Conservation (phyloP, 2,113 vertebrate genomes). For the Takifugu flavidus region DNA sequence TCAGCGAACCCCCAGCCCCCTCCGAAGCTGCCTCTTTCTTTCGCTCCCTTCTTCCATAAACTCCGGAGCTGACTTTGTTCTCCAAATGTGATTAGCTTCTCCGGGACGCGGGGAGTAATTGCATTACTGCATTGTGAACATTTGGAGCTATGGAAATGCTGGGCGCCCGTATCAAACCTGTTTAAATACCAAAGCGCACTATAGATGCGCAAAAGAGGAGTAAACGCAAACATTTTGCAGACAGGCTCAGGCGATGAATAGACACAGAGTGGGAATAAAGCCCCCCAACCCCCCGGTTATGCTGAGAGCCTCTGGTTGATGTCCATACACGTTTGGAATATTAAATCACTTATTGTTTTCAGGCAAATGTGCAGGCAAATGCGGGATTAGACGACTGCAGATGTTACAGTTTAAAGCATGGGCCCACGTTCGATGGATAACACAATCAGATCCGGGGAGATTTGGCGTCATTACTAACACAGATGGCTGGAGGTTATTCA, state of each 20-base stretch:
- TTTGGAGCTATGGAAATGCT: conserved; percentile 65
- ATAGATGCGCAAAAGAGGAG: conserved; percentile 46
- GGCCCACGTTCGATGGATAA: conserved; percentile 18
- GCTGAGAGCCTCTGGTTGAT: conserved; percentile 39
- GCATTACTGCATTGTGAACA: conserved; percentile 76
- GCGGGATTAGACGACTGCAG: conserved; percentile 21
- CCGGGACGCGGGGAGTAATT: conserved; percentile 72
- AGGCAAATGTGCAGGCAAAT: conserved; percentile 9
- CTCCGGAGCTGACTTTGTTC: conserved; percentile 74
- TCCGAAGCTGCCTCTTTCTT: conserved; percentile 44
- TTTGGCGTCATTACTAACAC: conserved; percentile 15
- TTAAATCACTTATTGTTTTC: conserved; percentile 49
- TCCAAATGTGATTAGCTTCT: conserved; percentile 79
- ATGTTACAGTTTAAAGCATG: conserved; percentile 28
- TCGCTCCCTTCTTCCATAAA: conserved; percentile 66
- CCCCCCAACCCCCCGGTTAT: background rate
- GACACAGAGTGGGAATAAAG: conserved; percentile 18
- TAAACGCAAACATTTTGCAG: conserved; percentile 68
- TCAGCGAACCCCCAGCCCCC: conserved; percentile 26
- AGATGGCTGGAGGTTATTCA: conserved; percentile 45
- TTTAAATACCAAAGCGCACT: conserved; percentile 64
- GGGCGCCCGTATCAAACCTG: conserved; percentile 72
- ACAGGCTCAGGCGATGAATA: conserved; percentile 57
- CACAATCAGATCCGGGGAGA: conserved; percentile 1
- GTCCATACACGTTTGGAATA: conserved; percentile 49